Percentiles rank a stretch among this genome's conserved stretches.
Conservation (phyloP, 2,797 vertebrate genomes). For the Coranthus polyacanthus region DNA sequence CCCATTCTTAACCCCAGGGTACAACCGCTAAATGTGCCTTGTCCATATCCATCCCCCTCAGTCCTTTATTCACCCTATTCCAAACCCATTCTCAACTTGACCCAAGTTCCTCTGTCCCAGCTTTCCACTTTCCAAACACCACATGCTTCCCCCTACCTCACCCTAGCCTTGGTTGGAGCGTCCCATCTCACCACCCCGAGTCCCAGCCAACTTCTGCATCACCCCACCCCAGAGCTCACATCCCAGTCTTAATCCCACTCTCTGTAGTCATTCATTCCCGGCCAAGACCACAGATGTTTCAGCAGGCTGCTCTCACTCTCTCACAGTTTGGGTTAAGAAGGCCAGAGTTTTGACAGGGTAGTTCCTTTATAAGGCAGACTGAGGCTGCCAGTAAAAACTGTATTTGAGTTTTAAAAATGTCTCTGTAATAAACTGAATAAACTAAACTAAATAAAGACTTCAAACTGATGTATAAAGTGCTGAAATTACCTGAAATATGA, state of each 20-base stretch:
- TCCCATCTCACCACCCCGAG: slow-evolving; percentile 25
- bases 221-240: slow-evolving; percentile 46
- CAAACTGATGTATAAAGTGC: slow-evolving; percentile 14
- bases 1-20: slow-evolving; percentile 22
- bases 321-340: slow-evolving; percentile 58
- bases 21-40: slow-evolving; percentile 6
- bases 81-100: slow-evolving; percentile 19
- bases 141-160: slow-evolving; percentile 44
- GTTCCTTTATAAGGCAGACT: slow-evolving; percentile 49
- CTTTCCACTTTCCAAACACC: slow-evolving; percentile 24
- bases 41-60: slow-evolving; percentile 7
- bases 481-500: slow-evolving; percentile 28
- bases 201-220: slow-evolving; percentile 42
- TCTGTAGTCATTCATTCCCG: slow-evolving; percentile 63
- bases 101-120: not conserved
- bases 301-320: slow-evolving; percentile 47
- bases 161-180: slow-evolving; percentile 24
- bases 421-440: slow-evolving; percentile 7
- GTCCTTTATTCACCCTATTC: slow-evolving; percentile 10
- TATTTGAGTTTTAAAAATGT: slow-evolving; percentile 41
- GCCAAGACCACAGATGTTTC: slow-evolving; percentile 75
- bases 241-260: slow-evolving; percentile 63
- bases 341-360: slow-evolving; percentile 48
- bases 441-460: slow-evolving; percentile 25
- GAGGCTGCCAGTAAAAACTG: slow-evolving; percentile 43